These are phyloP conservation scores for Mesoligia furuncula DNA, from an alignment of 2,888 invertebrate species.

Conservation along the genomic window DNA sequence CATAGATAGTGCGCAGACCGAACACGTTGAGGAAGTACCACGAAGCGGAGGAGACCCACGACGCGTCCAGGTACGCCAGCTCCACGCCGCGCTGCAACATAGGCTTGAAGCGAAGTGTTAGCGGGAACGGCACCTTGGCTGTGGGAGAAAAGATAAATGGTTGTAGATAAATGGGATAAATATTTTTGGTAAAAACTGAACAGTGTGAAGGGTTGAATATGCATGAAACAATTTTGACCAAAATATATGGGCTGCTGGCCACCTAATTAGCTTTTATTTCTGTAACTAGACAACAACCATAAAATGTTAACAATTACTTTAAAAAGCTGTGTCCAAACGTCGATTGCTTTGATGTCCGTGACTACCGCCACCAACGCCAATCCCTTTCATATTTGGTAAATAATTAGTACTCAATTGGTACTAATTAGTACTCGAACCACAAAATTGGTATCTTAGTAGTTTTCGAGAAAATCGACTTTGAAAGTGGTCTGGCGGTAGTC, in stretches of 20 bases:
- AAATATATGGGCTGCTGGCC: neutral
- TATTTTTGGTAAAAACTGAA: neutral
- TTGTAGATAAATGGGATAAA: too few species aligned
- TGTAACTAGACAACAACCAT: neutral
- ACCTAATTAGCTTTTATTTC: neutral
- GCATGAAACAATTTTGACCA: neutral
- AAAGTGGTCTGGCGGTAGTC: too few species aligned
- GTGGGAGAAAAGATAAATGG: constrained; percentile 33
- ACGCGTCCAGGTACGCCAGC: constrained; percentile 97
- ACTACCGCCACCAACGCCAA: too few species aligned
- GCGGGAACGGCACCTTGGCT: constrained; percentile 99
- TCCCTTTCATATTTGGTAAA: too few species aligned
- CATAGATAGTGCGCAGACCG: constrained; percentile 99
- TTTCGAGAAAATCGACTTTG: too few species aligned
- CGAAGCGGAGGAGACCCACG: constrained; percentile 99
- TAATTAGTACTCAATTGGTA: too few species aligned
- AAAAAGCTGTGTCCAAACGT: neutral
- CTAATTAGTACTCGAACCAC: too few species aligned
- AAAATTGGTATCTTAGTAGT: too few species aligned
- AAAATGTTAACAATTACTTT: neutral
- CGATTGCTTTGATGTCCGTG: neutral
- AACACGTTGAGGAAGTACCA: constrained; percentile 99
- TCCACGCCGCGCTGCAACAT: constrained; percentile 99
- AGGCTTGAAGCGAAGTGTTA: constrained; percentile 99
- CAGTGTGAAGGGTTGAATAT: neutral